A percentile compares a stretch with the other conserved stretches of the same genome.
These are phyloP conservation scores for Nematostella vectensis DNA, from an alignment of 92 coral and sea anemone genomes.

Conservation along the genomic window DNA sequence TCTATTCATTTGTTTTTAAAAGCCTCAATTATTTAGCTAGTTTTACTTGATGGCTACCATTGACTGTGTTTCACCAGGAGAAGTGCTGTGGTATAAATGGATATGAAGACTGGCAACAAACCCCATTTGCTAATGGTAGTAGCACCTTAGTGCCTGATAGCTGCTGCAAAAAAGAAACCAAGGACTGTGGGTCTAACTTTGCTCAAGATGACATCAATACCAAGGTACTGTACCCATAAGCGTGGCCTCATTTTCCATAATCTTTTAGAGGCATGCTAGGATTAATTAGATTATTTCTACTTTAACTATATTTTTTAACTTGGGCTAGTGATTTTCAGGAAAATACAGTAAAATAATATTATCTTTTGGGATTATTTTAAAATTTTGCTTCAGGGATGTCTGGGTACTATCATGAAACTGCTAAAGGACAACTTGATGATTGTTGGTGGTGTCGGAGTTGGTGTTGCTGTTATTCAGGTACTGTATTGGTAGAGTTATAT, in stretches of 20 bases:
- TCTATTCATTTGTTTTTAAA: too few species aligned
- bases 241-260: too few species aligned
- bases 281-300: too few species aligned
- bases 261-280: too few species aligned
- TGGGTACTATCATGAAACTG: constrained; percentile 19
- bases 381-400: constrained; percentile 43
- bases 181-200: constrained; percentile 29
- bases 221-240: constrained; percentile 23
- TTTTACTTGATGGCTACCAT: too few species aligned
- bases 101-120: constrained; percentile 45
- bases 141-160: constrained; percentile 55
- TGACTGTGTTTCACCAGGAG: too few species aligned
- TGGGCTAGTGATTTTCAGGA: too few species aligned
- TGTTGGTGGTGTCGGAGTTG: constrained; percentile 45
- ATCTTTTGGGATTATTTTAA: too few species aligned
- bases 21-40: too few species aligned
- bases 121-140: constrained; percentile 22
- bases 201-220: constrained; percentile 2
- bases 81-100: constrained; percentile 46
- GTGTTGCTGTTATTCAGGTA: constrained; percentile 63
- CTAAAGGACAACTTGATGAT: constrained; percentile 36
- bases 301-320: too few species aligned
- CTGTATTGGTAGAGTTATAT: too few species aligned
- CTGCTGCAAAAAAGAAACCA: constrained; percentile 18
- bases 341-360: too few species aligned